Evolutionary conservation across 2,888 invertebrate species (phyloP).

Genomic region (Pegoplata infirma): DNA sequence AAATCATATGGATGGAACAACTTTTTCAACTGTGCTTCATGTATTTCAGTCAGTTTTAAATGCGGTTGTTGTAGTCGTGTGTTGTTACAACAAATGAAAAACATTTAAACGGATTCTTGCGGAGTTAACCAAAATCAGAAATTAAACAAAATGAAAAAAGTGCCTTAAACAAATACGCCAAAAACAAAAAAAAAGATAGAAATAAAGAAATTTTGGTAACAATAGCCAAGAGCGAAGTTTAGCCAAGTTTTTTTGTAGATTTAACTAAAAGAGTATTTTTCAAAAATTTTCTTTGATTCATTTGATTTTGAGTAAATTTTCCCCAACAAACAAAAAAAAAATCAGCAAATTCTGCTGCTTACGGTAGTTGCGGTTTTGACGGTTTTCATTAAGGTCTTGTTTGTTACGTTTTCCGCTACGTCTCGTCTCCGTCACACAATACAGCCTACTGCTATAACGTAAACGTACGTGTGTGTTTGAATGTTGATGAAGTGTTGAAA

Average conservation of each 20-base stretch:
- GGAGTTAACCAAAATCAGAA: too few relatives aligned
- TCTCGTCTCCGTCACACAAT: background rate
- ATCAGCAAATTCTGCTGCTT: background rate
- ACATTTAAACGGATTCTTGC: constrained; percentile 17
- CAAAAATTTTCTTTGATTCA: background rate
- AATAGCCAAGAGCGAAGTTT: too few relatives aligned
- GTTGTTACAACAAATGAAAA: constrained; percentile 40
- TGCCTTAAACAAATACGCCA: constrained; percentile 26
- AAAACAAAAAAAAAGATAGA: background rate
- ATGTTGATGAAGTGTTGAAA: constrained; percentile 61
- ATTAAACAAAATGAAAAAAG: constrained; percentile 28
- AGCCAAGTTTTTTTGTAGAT: too few relatives aligned
- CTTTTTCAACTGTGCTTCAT: constrained; percentile 39
- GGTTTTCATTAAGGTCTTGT: constrained; percentile 5
- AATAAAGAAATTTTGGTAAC: too few relatives aligned
- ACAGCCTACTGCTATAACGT: too few relatives aligned
- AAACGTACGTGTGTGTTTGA: background rate
- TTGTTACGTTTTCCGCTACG: constrained; percentile 3
- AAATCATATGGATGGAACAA: constrained; percentile 38
- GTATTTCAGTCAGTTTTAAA: constrained; percentile 48
- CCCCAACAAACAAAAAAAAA: background rate
- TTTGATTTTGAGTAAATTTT: background rate
- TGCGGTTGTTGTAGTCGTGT: constrained; percentile 47
- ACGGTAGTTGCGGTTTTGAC: constrained; percentile 14
- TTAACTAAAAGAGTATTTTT: background rate